Conservation (phyloP, 2,888 invertebrate genomes). For the Portevinia maculata region DNA sequence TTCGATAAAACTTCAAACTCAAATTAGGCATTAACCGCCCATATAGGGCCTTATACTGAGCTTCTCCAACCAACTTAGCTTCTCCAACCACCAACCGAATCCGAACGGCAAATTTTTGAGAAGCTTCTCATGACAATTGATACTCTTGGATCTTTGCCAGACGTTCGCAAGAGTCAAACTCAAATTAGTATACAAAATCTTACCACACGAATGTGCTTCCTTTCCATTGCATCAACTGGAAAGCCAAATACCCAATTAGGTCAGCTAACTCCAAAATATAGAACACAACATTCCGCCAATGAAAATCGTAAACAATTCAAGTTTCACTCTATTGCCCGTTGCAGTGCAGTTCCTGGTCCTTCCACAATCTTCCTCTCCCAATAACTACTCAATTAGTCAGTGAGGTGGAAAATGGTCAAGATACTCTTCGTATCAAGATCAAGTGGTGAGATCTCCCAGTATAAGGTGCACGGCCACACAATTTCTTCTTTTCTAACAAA, state of each 20-base stretch:
- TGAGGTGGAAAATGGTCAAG: conserved; percentile 23
- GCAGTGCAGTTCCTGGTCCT: background rate
- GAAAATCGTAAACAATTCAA: conserved; percentile 11
- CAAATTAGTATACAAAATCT: background rate
- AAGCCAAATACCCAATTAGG: background rate
- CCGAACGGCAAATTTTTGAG: too few species aligned
- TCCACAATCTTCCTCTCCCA: conserved; percentile 32
- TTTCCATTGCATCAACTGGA: background rate
- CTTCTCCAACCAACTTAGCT: too few species aligned
- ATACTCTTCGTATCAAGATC: background rate
- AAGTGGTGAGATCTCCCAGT: conserved; percentile 6
- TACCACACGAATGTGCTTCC: background rate
- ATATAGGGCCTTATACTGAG: too few species aligned
- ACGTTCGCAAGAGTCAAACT: too few species aligned
- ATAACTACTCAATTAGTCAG: conserved; percentile 62
- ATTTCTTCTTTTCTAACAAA: conserved; percentile 53
- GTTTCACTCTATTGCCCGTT: conserved; percentile 1
- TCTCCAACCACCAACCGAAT: too few species aligned
- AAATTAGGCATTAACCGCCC: too few species aligned
- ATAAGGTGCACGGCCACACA: conserved; percentile 12
- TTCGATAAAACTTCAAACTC: too few species aligned
- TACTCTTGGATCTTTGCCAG: too few species aligned
- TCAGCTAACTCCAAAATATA: background rate
- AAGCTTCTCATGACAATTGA: too few species aligned
- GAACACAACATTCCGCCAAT: background rate